A percentile compares a stretch with the other conserved stretches of the same genome.
phyloP scores from a whole-genome alignment of 2,113 vertebrate species.

The Datnioides undecimradiatus region DNA sequence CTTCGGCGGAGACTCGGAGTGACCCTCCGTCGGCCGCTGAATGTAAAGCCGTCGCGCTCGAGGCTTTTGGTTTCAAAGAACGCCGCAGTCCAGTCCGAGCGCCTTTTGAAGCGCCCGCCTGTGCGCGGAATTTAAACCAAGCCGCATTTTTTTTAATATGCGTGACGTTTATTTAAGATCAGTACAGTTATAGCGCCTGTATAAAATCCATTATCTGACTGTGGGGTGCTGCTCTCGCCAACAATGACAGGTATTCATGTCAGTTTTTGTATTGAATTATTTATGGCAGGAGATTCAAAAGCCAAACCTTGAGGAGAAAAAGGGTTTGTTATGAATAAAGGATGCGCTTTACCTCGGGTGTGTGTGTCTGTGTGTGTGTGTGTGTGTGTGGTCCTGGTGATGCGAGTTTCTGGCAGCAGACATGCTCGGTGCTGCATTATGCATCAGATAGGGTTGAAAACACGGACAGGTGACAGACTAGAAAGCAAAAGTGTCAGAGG shows the following conservation, averaged over 20 bases:
- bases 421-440: conserved; percentile 66
- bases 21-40: conserved; percentile 40
- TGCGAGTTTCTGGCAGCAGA: conserved; percentile 42
- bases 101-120: conserved; percentile 41
- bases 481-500: conserved; percentile 35
- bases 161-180: conserved; percentile 43
- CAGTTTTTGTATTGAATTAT: conserved; percentile 68
- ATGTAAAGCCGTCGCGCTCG: conserved; percentile 33
- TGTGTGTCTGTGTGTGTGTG: conserved; percentile 36
- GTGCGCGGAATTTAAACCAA: conserved; percentile 41
- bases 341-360: conserved; percentile 56
- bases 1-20: conserved; percentile 37
- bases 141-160: conserved; percentile 36
- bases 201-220: conserved; percentile 55
- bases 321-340: conserved; percentile 72
- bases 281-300: conserved; percentile 67
- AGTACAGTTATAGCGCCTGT: not conserved
- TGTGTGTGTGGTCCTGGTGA: conserved; percentile 32
- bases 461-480: conserved; percentile 56
- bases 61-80: conserved; percentile 45
- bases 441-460: conserved; percentile 51
- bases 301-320: conserved; percentile 66
- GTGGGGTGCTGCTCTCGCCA: conserved; percentile 51
- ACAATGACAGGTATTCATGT: conserved; percentile 54
- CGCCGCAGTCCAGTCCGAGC: conserved; percentile 26